Conservation (phyloP, 64 coral and sea anemone species). For the Montipora capricornis region DNA sequence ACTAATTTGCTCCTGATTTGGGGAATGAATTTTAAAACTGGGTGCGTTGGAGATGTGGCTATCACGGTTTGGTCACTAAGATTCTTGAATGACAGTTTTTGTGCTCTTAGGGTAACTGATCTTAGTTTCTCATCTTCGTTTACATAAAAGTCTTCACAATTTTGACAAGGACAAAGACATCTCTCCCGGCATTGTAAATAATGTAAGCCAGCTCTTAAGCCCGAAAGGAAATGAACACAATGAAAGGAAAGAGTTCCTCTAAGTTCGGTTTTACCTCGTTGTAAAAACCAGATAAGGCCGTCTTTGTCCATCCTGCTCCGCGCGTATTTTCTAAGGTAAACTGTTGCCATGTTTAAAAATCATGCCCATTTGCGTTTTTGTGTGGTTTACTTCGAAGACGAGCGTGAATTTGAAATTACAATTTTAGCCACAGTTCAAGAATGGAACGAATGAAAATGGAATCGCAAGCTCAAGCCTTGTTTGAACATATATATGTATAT, state of each 20-base stretch:
- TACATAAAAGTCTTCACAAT: not conserved
- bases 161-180: not conserved
- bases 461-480: too few species aligned
- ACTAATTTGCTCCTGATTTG: not conserved
- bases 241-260: not conserved
- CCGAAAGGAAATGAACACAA: not conserved
- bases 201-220: not conserved
- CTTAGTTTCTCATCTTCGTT: not conserved
- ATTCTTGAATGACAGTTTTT: not conserved
- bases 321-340: too few species aligned
- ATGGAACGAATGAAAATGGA: too few species aligned
- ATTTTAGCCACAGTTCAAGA: too few species aligned
- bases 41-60: not conserved
- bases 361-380: too few species aligned
- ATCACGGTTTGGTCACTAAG: constrained; percentile 8
- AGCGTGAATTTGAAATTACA: too few species aligned
- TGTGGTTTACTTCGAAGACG: too few species aligned
- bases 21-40: not conserved
- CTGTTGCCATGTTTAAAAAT: too few species aligned
- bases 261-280: not conserved
- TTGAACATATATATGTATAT: too few species aligned
- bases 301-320: not conserved
- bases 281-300: not conserved
- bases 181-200: not conserved
- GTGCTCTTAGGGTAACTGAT: not conserved